phyloP scores from a whole-genome alignment of 2,113 vertebrate genomes.

The Dipodomys merriami region DNA sequence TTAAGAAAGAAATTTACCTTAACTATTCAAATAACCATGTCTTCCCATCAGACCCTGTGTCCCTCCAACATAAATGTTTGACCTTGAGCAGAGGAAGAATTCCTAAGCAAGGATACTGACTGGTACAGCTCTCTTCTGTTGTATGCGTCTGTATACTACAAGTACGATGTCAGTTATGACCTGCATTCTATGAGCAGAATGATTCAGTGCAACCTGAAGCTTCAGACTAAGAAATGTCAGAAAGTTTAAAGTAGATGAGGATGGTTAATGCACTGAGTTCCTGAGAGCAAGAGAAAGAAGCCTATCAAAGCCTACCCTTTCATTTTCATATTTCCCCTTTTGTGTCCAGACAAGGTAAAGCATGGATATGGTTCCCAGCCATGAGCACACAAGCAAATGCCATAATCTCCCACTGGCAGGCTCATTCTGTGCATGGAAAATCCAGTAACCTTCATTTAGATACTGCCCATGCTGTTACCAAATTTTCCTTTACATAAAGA shows the following conservation, averaged over 20 bases:
- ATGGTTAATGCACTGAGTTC: neutral
- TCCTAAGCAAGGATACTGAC: neutral
- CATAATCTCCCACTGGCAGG: too few relatives aligned
- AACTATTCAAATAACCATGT: neutral
- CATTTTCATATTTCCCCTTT: neutral
- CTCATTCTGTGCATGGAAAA: neutral
- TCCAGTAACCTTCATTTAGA: neutral
- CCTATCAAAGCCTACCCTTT: neutral
- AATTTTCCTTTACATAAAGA: neutral
- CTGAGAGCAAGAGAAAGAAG: neutral
- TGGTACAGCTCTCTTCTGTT: too few relatives aligned
- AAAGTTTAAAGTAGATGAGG: neutral
- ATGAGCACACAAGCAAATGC: neutral
- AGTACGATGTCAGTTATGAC: neutral
- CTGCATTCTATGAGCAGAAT: neutral
- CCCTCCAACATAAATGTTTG: neutral
- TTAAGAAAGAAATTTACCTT: neutral
- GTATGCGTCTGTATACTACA: neutral
- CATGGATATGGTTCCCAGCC: neutral
- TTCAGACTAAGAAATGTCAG: neutral
- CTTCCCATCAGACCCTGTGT: neutral
- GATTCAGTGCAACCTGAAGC: neutral
- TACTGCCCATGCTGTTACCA: neutral
- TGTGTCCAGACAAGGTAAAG: neutral
- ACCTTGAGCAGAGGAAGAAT: neutral